Conservation (phyloP, 1,140 invertebrate species). For the Asobara japonica region DNA sequence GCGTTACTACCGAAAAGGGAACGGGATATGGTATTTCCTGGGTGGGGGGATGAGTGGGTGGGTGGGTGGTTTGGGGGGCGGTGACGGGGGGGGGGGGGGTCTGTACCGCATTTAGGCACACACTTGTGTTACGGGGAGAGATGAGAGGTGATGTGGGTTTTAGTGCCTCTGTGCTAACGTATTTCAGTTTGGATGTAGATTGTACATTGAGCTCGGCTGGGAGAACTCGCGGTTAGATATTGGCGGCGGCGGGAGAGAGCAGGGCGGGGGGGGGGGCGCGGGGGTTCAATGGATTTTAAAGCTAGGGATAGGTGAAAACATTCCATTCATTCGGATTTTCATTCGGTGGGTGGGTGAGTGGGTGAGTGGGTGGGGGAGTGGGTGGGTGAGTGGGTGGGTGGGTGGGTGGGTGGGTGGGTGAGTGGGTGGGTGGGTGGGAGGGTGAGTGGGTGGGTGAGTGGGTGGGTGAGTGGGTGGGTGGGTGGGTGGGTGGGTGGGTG, state of each 20-base stretch:
- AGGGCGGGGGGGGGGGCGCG: neutral
- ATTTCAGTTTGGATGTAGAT: neutral
- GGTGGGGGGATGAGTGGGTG: no score
- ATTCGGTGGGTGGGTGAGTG: no score
- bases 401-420: no score
- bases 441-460: no score
- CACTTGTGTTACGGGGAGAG: slow-evolving; percentile 17
- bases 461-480: no score
- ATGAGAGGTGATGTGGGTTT: slow-evolving; percentile 31
- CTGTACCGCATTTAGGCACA: slow-evolving; percentile 28
- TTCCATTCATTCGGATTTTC: no score
- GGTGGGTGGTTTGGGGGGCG: no score
- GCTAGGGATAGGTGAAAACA: no score
- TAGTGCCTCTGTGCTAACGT: neutral
- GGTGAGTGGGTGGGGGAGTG: no score
- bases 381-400: no score
- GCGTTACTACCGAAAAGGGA: slow-evolving; percentile 36
- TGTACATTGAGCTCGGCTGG: neutral
- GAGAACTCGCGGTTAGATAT: neutral
- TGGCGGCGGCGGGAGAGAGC: neutral
- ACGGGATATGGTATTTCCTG: slow-evolving; percentile 35
- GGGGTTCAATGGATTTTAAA: neutral
- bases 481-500: no score
- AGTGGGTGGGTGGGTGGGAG: no score
- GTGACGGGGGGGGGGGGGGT: slow-evolving; percentile 31